Percentiles rank a stretch among this genome's conserved stretches.
Conservation (phyloP, 2,797 vertebrate genomes). For the Psittacula echo region DNA sequence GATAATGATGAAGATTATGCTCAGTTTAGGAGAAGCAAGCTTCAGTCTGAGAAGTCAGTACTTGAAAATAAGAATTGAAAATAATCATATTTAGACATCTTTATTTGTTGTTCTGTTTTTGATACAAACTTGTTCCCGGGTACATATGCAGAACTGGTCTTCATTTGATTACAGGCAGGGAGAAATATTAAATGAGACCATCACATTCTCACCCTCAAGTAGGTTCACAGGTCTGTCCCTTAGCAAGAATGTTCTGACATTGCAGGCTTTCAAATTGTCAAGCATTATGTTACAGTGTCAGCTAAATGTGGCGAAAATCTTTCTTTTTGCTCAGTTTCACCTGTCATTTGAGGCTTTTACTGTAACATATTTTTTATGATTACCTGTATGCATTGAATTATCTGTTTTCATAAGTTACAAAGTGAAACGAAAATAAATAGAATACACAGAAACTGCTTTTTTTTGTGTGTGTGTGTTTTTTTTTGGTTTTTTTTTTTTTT, state of each 20-base stretch:
- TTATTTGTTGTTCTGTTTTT: neutral
- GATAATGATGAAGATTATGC: neutral
- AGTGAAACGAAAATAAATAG: neutral
- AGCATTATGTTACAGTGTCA: neutral
- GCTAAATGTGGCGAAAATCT: neutral
- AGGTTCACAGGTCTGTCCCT: neutral
- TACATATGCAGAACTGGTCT: neutral
- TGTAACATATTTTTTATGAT: neutral
- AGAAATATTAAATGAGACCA: rapidly evolving
- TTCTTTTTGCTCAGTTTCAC: neutral
- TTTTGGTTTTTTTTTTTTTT: neutral
- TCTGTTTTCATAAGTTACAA: neutral
- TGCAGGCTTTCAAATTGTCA: neutral
- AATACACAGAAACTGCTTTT: neutral
- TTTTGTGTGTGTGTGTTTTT: neutral
- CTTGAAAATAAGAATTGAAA: neutral
- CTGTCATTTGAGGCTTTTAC: neutral
- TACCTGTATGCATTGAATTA: neutral
- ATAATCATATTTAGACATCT: neutral
- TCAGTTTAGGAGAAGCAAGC: neutral
- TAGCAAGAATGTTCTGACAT: neutral
- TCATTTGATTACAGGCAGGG: neutral
- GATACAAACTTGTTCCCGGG: neutral
- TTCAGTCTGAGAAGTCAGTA: neutral
- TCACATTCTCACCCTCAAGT: neutral